Evolutionary conservation across 1,140 invertebrate genomes (phyloP).

Genomic region (Meloidogyne exigua): DNA sequence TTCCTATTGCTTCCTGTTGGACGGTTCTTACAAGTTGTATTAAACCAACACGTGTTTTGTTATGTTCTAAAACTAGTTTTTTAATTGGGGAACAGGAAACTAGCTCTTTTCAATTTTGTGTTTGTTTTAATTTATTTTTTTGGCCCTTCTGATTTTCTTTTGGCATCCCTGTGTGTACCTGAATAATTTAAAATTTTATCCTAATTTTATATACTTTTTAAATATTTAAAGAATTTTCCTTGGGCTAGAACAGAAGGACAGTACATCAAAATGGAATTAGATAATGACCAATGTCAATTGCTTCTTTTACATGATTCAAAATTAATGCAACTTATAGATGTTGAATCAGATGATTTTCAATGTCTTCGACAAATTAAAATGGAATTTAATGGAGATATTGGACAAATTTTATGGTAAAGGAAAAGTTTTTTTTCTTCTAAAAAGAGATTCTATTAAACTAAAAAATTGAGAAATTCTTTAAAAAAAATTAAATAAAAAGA

Average conservation of each 20-base stretch:
- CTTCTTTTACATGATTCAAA: constrained; percentile 33
- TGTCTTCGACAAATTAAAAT: constrained; percentile 1
- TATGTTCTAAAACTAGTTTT: constrained; percentile 27
- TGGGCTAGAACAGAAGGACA: constrained; percentile 28
- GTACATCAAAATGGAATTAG: constrained; percentile 26
- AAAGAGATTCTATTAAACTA: too few relatives aligned
- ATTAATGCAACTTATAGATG: constrained; percentile 27
- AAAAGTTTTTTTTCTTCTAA: background rate
- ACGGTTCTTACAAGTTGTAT: constrained; percentile 26
- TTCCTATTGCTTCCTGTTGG: constrained; percentile 26
- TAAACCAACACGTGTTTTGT: constrained; percentile 31
- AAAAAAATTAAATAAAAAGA: too few relatives aligned
- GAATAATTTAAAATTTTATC: too few relatives aligned
- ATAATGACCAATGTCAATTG: constrained; percentile 17
- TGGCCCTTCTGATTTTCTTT: too few relatives aligned
- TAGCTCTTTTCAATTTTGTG: background rate
- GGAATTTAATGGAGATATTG: constrained; percentile 8
- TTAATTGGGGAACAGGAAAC: constrained; percentile 32
- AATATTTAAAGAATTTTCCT: constrained; percentile 26
- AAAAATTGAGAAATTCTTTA: too few relatives aligned
- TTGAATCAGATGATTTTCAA: constrained; percentile 21
- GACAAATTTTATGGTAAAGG: background rate
- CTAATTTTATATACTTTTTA: background rate
- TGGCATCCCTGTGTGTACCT: too few relatives aligned
- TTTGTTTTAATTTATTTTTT: constrained; percentile 11